phyloP scores from a whole-genome alignment of 2,888 invertebrate genomes.

The Metalampra italica region DNA sequence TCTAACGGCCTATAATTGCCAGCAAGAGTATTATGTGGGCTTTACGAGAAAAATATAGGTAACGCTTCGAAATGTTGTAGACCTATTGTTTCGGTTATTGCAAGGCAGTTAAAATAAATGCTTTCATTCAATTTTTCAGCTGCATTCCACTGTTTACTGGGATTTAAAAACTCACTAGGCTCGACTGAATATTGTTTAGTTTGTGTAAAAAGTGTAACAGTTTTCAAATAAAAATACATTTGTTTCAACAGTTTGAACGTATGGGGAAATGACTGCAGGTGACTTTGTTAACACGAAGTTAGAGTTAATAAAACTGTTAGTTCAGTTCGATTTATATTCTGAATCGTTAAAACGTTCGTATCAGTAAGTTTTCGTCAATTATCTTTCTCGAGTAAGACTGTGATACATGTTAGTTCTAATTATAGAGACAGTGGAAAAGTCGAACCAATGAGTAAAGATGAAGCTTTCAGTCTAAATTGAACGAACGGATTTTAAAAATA shows the following conservation, averaged over 20 bases:
- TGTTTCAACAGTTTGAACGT: neutral
- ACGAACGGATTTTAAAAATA: too few species aligned
- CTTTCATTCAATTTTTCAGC: neutral
- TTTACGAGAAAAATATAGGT: slow-evolving; percentile 48
- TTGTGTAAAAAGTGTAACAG: neutral
- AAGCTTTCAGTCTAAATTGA: too few species aligned
- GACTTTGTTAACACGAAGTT: neutral
- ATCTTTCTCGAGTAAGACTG: too few species aligned
- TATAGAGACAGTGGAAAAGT: too few species aligned
- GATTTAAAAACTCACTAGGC: neutral
- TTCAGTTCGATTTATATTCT: too few species aligned
- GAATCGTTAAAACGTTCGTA: too few species aligned
- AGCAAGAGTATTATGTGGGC: slow-evolving; percentile 42
- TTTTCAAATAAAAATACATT: too few species aligned
- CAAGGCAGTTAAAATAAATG: neutral
- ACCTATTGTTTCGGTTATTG: slow-evolving; percentile 24
- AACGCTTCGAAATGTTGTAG: slow-evolving; percentile 35
- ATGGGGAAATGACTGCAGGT: neutral
- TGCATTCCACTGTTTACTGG: neutral
- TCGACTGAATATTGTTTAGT: neutral
- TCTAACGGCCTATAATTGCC: slow-evolving; percentile 55
- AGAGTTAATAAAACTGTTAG: neutral
- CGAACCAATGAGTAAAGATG: too few species aligned
- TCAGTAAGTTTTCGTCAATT: too few species aligned
- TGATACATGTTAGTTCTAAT: too few species aligned